Evolutionary conservation across 2,888 invertebrate species (phyloP).

Genomic region (Ophion ventricosus): DNA sequence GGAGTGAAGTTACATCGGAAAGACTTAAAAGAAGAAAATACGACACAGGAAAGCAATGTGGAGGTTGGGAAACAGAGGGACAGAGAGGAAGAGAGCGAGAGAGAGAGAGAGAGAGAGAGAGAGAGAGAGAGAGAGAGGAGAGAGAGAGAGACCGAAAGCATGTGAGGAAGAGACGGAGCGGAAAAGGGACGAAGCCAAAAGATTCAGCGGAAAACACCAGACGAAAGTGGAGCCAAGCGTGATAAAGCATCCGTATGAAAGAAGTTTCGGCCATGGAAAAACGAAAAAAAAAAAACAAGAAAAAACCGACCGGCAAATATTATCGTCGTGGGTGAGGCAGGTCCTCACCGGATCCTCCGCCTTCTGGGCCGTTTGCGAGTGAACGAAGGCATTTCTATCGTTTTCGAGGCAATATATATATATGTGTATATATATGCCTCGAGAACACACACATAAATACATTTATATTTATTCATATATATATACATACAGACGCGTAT

Average conservation of each 20-base stretch:
- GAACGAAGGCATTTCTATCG: slow-evolving; percentile 45
- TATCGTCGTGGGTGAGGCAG: slow-evolving; percentile 59
- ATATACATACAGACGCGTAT: slow-evolving; percentile 44
- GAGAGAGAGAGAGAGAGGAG: slow-evolving; percentile 24
- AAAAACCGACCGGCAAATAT: slow-evolving; percentile 59
- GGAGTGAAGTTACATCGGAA: slow-evolving; percentile 10
- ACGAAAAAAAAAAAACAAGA: slow-evolving; percentile 14
- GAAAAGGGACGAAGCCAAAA: slow-evolving; percentile 57
- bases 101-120: slow-evolving; percentile 13
- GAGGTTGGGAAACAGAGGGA: slow-evolving; percentile 6
- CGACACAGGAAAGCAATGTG: slow-evolving; percentile 6
- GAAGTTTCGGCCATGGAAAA: slow-evolving; percentile 43
- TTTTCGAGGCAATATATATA: slow-evolving; percentile 53
- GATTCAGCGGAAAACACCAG: slow-evolving; percentile 33
- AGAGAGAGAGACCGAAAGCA: slow-evolving; percentile 16
- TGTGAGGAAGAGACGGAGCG: slow-evolving; percentile 59
- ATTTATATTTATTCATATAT: too few species aligned
- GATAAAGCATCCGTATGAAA: slow-evolving; percentile 62
- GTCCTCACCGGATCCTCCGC: slow-evolving; percentile 19
- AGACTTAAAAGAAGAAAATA: slow-evolving; percentile 5
- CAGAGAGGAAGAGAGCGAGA: slow-evolving; percentile 15
- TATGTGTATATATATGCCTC: too few species aligned
- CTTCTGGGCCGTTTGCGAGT: slow-evolving; percentile 15
- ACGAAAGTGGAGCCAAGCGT: slow-evolving; percentile 53
- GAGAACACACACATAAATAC: too few species aligned